Base-by-base conservation (phyloP, 2,113 vertebrate genomes). In the Oreochromis niloticus region DNA sequence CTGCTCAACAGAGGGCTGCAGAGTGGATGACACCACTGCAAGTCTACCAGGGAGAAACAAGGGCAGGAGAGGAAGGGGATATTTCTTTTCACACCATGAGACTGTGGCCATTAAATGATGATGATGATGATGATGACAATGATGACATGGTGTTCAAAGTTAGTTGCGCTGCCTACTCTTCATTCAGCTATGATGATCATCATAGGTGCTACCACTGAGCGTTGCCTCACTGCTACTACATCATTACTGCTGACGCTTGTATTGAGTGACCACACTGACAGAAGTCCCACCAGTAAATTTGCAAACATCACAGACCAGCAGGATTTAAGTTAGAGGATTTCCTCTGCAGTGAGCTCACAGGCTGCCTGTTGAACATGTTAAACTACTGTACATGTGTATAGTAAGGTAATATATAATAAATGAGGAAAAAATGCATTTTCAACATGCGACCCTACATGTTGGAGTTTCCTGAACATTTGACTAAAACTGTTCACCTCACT, bases 171-270 rank as follows among this genome's bases (percentile, higher is more conserved):
- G 85, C 89, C 85, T 85, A 71, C 87, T 87, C 80, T 87, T 68
- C 89, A 90, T 89, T 80, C 83, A 89, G 85, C 87, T 88, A 83
- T 83, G 90, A 90, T 81, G 88, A 87, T 88, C 73, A 80, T 89
- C 55, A 71, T 75, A 81, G 89, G 78, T 87, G 63, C 85, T 87
- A 75, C 46, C 63, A 39, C 9, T 54, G 91, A 92, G 87, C 71
- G 34, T 73, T 75, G 83, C 73, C 91, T 85, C 92, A 88, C 92
- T 91, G 92, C 94, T 93, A 93, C 91, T 91, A 89, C 90, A 34
- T 85, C 87, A 57, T 83, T 85, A 36, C 84, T 85, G 86, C 91
- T 89, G 86, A 90, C 50, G 87, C 88, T 91, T 92, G 89, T 88
- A 87, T 89, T 57, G 71, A 91, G 87, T 85, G 90, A 87, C 80